phyloP scores from a whole-genome alignment of 2,113 vertebrate genomes.

The Rhabdomys dilectus region DNA sequence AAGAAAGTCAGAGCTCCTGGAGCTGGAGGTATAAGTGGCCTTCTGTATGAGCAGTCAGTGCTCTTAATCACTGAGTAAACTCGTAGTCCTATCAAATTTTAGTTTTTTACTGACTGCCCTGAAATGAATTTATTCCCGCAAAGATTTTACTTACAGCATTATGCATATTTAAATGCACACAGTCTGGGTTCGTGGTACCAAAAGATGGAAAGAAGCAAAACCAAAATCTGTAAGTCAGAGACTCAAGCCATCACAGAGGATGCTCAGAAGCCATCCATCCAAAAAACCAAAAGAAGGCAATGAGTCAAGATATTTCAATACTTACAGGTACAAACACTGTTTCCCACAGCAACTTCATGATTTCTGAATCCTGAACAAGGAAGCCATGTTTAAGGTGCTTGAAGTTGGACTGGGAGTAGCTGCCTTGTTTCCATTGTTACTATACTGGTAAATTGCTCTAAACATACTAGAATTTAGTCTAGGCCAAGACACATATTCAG shows the following conservation, averaged over 20 bases:
- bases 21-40: background rate
- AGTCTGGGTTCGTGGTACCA: background rate
- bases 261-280: background rate
- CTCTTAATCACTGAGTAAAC: background rate
- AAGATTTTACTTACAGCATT: slow-evolving; percentile 26
- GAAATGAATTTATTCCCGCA: slow-evolving; percentile 16
- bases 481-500: background rate
- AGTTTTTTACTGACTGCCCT: background rate
- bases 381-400: background rate
- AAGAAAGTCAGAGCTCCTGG: background rate
- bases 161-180: slow-evolving; percentile 38
- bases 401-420: background rate
- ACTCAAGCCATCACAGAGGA: background rate
- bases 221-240: background rate
- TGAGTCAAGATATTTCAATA: background rate
- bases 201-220: background rate
- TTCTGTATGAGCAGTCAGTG: background rate
- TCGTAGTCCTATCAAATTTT: background rate
- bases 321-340: background rate
- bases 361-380: background rate
- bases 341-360: background rate
- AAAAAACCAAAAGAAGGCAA: background rate
- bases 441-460: background rate
- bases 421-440: background rate
- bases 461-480: background rate